These are phyloP conservation scores for Notechis scutatus DNA, from an alignment of 2,113 vertebrate species.

Conservation along the genomic window DNA sequence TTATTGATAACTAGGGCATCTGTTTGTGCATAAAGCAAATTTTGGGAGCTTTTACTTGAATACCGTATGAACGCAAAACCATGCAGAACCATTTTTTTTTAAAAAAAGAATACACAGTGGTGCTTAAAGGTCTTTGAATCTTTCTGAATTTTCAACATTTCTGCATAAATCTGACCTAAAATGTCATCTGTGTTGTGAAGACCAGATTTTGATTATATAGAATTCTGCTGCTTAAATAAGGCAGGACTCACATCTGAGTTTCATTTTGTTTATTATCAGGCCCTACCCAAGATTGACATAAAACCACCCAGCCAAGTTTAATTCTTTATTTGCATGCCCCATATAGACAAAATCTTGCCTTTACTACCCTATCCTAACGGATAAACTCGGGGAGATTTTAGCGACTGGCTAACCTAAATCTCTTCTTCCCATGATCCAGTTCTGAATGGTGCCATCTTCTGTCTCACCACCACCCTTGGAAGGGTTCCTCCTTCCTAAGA, in stretches of 20 bases:
- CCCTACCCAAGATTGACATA: background rate
- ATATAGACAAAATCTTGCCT: background rate
- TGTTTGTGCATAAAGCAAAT: slow-evolving; percentile 40
- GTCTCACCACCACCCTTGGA: background rate
- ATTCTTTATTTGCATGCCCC: background rate
- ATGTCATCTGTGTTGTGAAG: background rate
- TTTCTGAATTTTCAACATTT: background rate
- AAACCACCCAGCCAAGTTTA: background rate
- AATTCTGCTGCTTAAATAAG: background rate
- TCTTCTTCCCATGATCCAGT: background rate
- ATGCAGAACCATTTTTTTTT: background rate
- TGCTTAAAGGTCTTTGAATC: background rate
- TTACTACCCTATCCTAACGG: background rate
- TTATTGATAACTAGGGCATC: slow-evolving; percentile 31
- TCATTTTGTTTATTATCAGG: background rate
- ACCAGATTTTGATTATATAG: background rate
- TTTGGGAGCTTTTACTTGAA: background rate
- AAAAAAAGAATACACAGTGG: background rate
- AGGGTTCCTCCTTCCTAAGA: background rate
- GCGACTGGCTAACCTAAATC: background rate
- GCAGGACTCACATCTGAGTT: background rate
- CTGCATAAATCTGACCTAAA: background rate
- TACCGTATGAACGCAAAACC: background rate
- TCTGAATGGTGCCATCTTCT: background rate
- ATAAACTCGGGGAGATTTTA: background rate